Evolutionary conservation across 2,113 vertebrate species (phyloP).

Genomic region (Bagarius yarrelli): DNA sequence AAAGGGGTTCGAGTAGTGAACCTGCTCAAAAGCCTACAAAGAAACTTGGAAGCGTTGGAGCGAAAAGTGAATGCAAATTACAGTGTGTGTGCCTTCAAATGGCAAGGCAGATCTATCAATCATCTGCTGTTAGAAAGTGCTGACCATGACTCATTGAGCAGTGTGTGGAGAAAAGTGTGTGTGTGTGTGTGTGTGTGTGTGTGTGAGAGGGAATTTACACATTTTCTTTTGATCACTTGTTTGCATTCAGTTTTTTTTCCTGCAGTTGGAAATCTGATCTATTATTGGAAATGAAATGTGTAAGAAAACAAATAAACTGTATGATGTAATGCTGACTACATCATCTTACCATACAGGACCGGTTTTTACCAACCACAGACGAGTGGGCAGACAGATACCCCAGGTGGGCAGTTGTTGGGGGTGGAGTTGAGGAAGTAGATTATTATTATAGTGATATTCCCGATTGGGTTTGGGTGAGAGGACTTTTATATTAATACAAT

Average conservation of each 20-base stretch:
- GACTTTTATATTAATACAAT: too few relatives aligned
- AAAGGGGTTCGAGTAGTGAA: background rate
- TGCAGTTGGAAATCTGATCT: background rate
- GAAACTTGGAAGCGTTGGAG: slow-evolving; percentile 7
- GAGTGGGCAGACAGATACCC: too few relatives aligned
- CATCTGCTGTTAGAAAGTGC: slow-evolving; percentile 31
- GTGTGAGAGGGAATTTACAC: too few relatives aligned
- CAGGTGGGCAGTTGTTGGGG: too few relatives aligned
- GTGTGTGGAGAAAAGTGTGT: background rate
- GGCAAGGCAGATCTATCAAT: slow-evolving; percentile 42
- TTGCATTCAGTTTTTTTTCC: background rate
- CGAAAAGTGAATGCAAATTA: slow-evolving; percentile 37
- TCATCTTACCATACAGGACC: background rate
- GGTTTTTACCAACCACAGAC: too few relatives aligned
- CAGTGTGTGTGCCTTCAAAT: slow-evolving; percentile 16
- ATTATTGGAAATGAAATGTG: background rate
- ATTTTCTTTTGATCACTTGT: slow-evolving; percentile 23
- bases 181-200: too few relatives aligned
- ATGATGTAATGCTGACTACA: background rate
- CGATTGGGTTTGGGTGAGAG: too few relatives aligned
- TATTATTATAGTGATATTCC: too few relatives aligned
- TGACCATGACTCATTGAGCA: slow-evolving; percentile 40
- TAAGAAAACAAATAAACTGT: too few relatives aligned
- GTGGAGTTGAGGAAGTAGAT: too few relatives aligned
- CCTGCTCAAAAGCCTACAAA: background rate